Evolutionary conservation across 2,113 vertebrate genomes (phyloP), one percentile per base, ranked within the genome.

Genomic region (Zapornia atra): DNA sequence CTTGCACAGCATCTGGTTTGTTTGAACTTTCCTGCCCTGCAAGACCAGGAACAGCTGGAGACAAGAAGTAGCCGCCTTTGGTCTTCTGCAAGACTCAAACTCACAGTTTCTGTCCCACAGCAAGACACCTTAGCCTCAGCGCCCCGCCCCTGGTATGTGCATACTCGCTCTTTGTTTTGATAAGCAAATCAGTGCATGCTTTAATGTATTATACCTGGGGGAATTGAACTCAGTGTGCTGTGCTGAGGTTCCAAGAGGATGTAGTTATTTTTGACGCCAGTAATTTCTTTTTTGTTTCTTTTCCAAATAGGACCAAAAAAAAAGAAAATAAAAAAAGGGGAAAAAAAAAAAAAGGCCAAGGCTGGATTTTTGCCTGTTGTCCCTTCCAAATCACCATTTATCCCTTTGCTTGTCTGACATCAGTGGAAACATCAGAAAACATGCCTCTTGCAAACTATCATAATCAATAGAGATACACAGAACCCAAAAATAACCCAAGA

Each of bases 81-180:
- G 57, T 22, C 57, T 82, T 12, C 38, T 91, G 53, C 64, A 86
- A 88, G 80, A 22, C 36, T 83, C 66, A 76, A n/a, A 53, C 38
- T 94, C 81, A 89, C 65, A 92, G 53, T 96, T 97, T 95, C 94
- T 87, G 91, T 77, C 79, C 25, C 65, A 34, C 20, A 79, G 65
- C 31, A 96, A 89, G 73, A 82, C 53, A 96, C 73, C 44, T 80
- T 76, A 44, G 50, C 40, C 78, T 87, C 78, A 57, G 84, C 36
- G 48, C 81, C 63, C 66, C 93, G 87, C 86, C 91, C 80, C 63
- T 89, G 66, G 78, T 54, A 0, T 95, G 93, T 97, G 71, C 63
- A 65, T 80, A 94, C 93, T 87, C 70, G 91, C 95, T 93, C 90
- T 88, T 85, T 92, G 54, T 91, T 95, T 92, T 90, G 91, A 95